phyloP scores from a whole-genome alignment of 2,113 vertebrate genomes.

The Phocoena phocoena region DNA sequence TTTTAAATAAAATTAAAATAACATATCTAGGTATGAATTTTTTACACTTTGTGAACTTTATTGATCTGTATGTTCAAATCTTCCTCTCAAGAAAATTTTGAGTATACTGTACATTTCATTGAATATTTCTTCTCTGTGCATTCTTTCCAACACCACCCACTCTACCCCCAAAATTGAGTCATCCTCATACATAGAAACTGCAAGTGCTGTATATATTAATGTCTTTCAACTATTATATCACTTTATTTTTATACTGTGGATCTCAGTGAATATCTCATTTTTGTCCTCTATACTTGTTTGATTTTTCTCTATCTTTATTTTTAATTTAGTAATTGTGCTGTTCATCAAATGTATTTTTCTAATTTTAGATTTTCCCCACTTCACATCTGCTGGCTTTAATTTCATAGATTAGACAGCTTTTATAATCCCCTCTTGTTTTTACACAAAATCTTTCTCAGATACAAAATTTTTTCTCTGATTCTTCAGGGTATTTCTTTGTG shows the following conservation, averaged over 20 bases:
- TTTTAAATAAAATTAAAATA: slow-evolving; percentile 24
- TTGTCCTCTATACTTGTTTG: not conserved
- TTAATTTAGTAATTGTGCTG: not conserved
- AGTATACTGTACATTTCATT: not conserved
- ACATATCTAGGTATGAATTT: not conserved
- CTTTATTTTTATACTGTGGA: not conserved
- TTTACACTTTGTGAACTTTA: not conserved
- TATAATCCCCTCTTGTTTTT: not conserved
- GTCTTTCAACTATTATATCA: not conserved
- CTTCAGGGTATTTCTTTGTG: not conserved
- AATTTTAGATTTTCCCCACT: not conserved
- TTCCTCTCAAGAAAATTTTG: not conserved
- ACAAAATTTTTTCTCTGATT: not conserved
- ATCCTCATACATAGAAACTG: not conserved
- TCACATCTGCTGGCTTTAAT: not conserved
- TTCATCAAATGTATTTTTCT: not conserved
- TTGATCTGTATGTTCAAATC: not conserved
- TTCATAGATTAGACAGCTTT: not conserved
- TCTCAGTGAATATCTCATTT: not conserved
- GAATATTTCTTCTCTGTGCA: not conserved
- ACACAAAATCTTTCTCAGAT: not conserved
- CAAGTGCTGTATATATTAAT: not conserved
- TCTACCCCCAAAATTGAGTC: not conserved
- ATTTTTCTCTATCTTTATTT: slow-evolving; percentile 11
- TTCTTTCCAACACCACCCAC: not conserved